These are phyloP conservation scores for Hydropsyche tenuis DNA, from an alignment of 1,140 invertebrate genomes.

Conservation along the genomic window DNA sequence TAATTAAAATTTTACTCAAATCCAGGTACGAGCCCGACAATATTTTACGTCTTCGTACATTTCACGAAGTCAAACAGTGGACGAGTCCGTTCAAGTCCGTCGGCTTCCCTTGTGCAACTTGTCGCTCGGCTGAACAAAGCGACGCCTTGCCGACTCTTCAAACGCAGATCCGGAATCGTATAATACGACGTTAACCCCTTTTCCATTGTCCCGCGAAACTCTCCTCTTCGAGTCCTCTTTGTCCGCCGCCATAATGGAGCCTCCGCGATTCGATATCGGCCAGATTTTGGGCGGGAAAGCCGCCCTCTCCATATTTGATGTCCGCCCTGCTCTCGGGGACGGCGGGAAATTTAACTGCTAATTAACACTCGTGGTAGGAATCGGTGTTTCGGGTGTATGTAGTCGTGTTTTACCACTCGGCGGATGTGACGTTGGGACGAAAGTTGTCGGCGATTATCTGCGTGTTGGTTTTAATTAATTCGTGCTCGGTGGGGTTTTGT, in stretches of 20 bases:
- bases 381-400: background rate
- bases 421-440: background rate
- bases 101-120: background rate
- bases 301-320: slow-evolving; percentile 11
- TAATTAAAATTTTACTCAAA: too few relatives aligned
- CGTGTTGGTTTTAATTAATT: slow-evolving; percentile 9
- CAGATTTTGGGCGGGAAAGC: background rate
- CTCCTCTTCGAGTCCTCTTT: too few relatives aligned
- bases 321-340: background rate
- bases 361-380: slow-evolving; percentile 19
- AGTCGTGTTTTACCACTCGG: slow-evolving; percentile 13
- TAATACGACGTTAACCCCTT: too few relatives aligned
- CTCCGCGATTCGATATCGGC: background rate
- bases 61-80: background rate
- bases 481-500: background rate
- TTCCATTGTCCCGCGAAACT: too few relatives aligned
- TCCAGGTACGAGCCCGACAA: too few relatives aligned
- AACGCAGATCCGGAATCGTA: too few relatives aligned
- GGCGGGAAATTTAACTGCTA: slow-evolving; percentile 32
- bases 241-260: background rate
- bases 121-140: slow-evolving; percentile 20
- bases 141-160: background rate
- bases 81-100: slow-evolving; percentile 23
- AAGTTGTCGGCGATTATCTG: background rate
- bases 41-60: background rate